Base-by-base conservation (phyloP, 53 echinoderm and acorn worm genomes). In the Luidia sarsii region DNA sequence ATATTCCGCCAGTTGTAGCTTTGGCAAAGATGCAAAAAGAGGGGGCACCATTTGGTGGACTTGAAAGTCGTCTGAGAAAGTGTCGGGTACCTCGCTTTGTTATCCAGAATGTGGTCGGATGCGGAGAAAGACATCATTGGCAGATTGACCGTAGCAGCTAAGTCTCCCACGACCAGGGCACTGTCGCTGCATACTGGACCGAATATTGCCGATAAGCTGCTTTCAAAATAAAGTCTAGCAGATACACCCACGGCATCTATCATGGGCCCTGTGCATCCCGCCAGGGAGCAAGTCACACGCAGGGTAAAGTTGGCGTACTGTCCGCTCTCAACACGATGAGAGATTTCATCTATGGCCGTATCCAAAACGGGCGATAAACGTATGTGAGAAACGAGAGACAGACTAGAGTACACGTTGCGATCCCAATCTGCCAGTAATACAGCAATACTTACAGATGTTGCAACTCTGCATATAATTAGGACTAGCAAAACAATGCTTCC, bases 111-210 rank as follows among this genome's bases (percentile, higher is more conserved):
- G 1, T 23, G 5, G 3, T 85, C 30, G 18, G 25, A 53, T 13
- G 51, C 49, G 27, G 51, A 51, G 23, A n/a, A 33, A 3, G 94
- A 84, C 15, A 94, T 38, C 23, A 91, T 83, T n/a, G 87, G 91
- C 4, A 94, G 65, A 56, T 89, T 89, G 86, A 83, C 86, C n/a
- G 16, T 53, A 11, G 91, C 89, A 0, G 89, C 86, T 6, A 94
- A 57, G 45, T 91, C 94, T 0, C 86, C 94, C 23, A 91, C 89
- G 22, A 85, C 45, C 8, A 63, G 57, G 59, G 83, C 82, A 36
- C 65, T 69, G 2, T 56, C 37, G 45, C 94, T 91, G 52, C 94
- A 94, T 2, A 80, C 80, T 28, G 94, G 94, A 8, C 94, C 94
- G 55, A 94, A 82, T 31, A 94, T 75, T 9, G 87, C 89, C 3